phyloP scores from a whole-genome alignment of 2,797 vertebrate species.

The Okamejei kenojei region DNA sequence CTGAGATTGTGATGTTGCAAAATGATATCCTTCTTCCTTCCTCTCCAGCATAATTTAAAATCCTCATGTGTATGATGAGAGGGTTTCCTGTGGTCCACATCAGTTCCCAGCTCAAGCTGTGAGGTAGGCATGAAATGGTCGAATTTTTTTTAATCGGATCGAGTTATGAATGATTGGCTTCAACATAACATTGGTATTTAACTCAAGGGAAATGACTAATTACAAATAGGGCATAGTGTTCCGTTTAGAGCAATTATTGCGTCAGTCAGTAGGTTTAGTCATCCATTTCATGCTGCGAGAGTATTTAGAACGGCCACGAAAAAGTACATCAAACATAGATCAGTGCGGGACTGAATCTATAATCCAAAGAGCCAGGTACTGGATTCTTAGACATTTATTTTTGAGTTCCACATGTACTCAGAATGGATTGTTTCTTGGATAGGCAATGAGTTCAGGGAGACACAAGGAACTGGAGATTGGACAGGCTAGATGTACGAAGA shows the following conservation, averaged over 20 bases:
- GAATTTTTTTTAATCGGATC: neutral
- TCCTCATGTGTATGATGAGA: neutral
- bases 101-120: neutral
- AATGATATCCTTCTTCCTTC: neutral
- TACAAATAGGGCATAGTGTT: neutral
- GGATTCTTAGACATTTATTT: neutral
- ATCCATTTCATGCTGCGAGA: neutral
- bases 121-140: neutral
- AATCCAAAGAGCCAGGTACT: neutral
- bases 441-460: neutral
- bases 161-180: neutral
- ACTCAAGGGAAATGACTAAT: conserved; percentile 14
- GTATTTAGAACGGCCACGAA: neutral
- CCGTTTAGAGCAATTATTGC: neutral
- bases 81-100: neutral
- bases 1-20: no score
- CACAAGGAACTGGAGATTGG: no score
- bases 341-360: neutral
- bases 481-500: no score
- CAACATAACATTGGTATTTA: conserved; percentile 17
- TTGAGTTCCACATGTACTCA: neutral
- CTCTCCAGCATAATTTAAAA: neutral
- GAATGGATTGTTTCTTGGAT: neutral
- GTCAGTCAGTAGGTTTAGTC: conserved; percentile 1
- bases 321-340: neutral